Conservation (phyloP, 1,140 invertebrate species). For the Marisa cornuarietis region DNA sequence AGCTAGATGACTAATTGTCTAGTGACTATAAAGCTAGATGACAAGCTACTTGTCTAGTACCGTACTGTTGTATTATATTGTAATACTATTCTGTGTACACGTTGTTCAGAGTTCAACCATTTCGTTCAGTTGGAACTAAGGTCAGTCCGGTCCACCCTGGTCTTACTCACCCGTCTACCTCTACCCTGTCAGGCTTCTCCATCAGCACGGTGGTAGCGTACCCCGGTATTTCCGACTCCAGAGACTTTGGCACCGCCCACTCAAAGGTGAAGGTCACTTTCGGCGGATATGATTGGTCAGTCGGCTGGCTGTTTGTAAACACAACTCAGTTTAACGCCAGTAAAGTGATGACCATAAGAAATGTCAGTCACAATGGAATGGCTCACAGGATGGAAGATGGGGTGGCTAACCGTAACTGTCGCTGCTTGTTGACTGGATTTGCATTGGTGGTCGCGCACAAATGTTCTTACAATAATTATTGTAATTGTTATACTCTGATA, state of each 20-base stretch:
- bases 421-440: too few relatives aligned
- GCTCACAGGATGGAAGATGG: background rate
- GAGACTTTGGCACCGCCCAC: background rate
- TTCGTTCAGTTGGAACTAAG: too few relatives aligned
- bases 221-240: background rate
- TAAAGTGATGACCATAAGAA: background rate
- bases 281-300: background rate
- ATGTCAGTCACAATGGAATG: too few relatives aligned
- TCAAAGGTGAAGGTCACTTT: slow-evolving; percentile 13
- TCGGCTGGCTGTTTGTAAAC: slow-evolving; percentile 6
- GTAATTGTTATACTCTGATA: too few relatives aligned
- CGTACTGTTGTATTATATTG: too few relatives aligned
- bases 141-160: too few relatives aligned
- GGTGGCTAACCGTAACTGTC: too few relatives aligned
- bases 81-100: too few relatives aligned
- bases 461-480: too few relatives aligned
- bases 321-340: background rate
- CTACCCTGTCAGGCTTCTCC: background rate
- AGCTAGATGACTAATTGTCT: too few relatives aligned
- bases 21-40: background rate
- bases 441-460: background rate
- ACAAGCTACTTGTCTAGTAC: too few relatives aligned
- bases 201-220: background rate
- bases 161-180: slow-evolving; percentile 8
- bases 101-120: too few relatives aligned